A percentile compares a stretch with the other conserved stretches of the same genome.
phyloP scores from a whole-genome alignment of 2,113 vertebrate species.

The Delphinapterus leucas region DNA sequence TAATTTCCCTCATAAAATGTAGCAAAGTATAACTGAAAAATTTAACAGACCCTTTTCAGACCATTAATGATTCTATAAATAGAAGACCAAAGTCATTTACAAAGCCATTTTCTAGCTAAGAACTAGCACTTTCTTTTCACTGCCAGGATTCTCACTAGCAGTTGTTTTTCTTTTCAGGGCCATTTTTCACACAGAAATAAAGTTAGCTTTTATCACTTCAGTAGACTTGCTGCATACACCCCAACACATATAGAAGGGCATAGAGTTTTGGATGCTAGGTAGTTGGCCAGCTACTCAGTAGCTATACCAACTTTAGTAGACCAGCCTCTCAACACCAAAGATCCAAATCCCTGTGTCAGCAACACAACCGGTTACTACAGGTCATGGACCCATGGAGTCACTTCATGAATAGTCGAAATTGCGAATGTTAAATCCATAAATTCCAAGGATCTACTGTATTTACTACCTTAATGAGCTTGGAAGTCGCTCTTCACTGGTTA shows the following conservation, averaged over 20 bases:
- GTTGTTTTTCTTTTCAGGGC: constrained; percentile 44
- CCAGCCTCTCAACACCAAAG: neutral
- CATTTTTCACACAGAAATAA: constrained; percentile 44
- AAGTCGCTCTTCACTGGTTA: neutral
- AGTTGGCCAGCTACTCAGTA: neutral
- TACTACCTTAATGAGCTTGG: constrained; percentile 2
- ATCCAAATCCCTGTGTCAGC: constrained; percentile 21
- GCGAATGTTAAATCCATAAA: constrained; percentile 41
- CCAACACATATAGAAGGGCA: neutral
- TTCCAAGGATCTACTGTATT: constrained; percentile 14
- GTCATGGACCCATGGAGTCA: neutral
- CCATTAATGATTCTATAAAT: constrained; percentile 68
- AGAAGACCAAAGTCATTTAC: constrained; percentile 60
- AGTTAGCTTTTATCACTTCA: neutral
- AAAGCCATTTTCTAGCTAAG: constrained; percentile 48
- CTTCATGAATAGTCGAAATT: neutral
- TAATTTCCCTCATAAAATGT: constrained; percentile 61
- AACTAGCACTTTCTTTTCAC: constrained; percentile 56
- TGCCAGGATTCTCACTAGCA: neutral
- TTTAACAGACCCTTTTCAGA: constrained; percentile 65
- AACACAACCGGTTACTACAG: neutral
- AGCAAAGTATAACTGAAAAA: constrained; percentile 63
- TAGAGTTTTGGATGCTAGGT: neutral
- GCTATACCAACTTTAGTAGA: neutral
- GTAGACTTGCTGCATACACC: neutral